A percentile compares a stretch with the other conserved stretches of the same genome.
Evolutionary conservation across 1,140 invertebrate species (phyloP).

Genomic region (Acarapis woodi): DNA sequence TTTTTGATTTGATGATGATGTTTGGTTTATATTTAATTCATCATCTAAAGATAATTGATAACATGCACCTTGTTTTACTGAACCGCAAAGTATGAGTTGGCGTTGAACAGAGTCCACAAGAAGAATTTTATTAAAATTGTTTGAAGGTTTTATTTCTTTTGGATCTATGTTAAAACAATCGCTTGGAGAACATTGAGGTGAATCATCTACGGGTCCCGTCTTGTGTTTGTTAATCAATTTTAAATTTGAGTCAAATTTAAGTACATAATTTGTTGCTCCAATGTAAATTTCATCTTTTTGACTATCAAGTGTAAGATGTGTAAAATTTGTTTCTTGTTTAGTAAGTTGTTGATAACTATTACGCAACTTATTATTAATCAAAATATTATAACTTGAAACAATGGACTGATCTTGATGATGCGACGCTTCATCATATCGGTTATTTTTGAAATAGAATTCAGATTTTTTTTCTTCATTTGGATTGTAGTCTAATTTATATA

Average conservation of each 20-base stretch:
- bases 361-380: too few species aligned
- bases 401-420: too few species aligned
- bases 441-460: too few species aligned
- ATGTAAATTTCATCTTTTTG: slow-evolving; percentile 32
- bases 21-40: slow-evolving; percentile 44
- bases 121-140: slow-evolving; percentile 73
- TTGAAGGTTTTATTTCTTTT: slow-evolving; percentile 26
- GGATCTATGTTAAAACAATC: slow-evolving; percentile 28
- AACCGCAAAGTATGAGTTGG: slow-evolving; percentile 58
- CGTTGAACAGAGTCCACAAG: slow-evolving; percentile 50
- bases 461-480: too few species aligned
- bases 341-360: too few species aligned
- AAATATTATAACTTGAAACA: too few species aligned
- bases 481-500: too few species aligned
- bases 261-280: slow-evolving; percentile 49
- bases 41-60: slow-evolving; percentile 40
- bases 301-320: slow-evolving; percentile 30
- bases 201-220: slow-evolving; percentile 48
- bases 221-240: slow-evolving; percentile 32
- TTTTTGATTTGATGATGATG: too few species aligned
- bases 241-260: slow-evolving; percentile 39
- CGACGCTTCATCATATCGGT: neutral
- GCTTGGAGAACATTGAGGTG: slow-evolving; percentile 51
- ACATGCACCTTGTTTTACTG: slow-evolving; percentile 56
- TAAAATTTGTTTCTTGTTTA: slow-evolving; percentile 18